Conservation (phyloP, 2,113 vertebrate genomes). For the Neopipo cinnamomea region DNA sequence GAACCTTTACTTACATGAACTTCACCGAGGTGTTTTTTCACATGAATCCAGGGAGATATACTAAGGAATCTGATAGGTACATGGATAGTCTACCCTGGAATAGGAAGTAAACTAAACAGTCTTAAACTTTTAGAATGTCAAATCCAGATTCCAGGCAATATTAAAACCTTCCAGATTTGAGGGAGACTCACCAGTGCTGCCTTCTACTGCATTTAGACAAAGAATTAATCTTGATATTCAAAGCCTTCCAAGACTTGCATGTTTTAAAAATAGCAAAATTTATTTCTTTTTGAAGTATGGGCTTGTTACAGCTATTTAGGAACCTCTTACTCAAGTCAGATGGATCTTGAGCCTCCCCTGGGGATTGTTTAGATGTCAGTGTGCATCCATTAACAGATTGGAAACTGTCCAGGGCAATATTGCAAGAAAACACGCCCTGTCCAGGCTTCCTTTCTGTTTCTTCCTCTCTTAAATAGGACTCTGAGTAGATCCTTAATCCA, state of each 20-base stretch:
- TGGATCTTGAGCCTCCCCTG: constrained; percentile 31
- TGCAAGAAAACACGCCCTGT: neutral
- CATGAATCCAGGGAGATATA: neutral
- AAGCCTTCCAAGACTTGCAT: neutral
- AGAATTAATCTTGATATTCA: constrained; percentile 20
- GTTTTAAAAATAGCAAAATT: constrained; percentile 37
- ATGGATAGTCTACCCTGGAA: neutral
- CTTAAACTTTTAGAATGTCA: neutral
- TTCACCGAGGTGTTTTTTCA: neutral
- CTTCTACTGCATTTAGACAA: neutral
- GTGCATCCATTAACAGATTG: constrained; percentile 43
- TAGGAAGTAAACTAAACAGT: neutral
- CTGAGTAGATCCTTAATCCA: neutral
- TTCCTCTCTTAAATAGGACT: neutral
- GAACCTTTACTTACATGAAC: neutral
- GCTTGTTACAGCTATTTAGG: constrained; percentile 37
- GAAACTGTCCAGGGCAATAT: constrained; percentile 35
- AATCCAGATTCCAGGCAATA: neutral
- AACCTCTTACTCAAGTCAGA: constrained; percentile 24
- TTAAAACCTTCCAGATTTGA: neutral
- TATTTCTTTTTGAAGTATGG: constrained; percentile 31
- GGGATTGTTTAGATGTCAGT: constrained; percentile 32
- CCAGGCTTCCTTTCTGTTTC: constrained; percentile 6
- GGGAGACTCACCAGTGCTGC: neutral
- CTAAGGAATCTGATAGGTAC: neutral